These are phyloP conservation scores for Spilarctia lutea DNA, from an alignment of 2,888 invertebrate genomes.

Conservation along the genomic window DNA sequence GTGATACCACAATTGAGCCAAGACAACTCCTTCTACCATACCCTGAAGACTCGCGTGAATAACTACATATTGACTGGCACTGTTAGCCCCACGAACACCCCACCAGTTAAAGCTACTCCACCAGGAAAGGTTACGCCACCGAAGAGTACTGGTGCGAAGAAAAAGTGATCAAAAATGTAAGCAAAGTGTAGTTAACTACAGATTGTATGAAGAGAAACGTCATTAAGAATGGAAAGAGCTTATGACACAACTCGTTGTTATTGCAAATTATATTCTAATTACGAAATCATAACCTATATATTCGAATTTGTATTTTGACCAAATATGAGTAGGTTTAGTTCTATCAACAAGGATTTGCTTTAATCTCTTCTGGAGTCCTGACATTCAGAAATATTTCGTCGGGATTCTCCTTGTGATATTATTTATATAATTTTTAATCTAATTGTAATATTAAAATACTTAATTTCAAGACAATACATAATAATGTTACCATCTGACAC, in stretches of 20 bases:
- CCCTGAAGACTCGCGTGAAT: constrained; percentile 63
- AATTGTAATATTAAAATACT: neutral
- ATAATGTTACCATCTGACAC: too few species aligned
- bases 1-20: constrained; percentile 73
- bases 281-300: neutral
- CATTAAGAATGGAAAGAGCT: neutral
- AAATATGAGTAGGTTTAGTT: neutral
- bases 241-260: neutral
- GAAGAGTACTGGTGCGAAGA: neutral
- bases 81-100: constrained; percentile 31
- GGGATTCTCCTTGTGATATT: neutral
- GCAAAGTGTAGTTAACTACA: neutral
- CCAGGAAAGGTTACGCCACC: neutral
- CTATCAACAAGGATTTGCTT: neutral
- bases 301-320: neutral
- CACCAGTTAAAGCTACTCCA: constrained; percentile 3
- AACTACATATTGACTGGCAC: constrained; percentile 51
- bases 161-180: neutral
- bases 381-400: neutral
- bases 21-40: constrained; percentile 64
- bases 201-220: neutral
- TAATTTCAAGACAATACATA: too few species aligned
- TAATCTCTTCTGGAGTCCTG: neutral
- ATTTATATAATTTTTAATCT: neutral
- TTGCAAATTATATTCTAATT: neutral